A percentile compares a stretch with the other conserved stretches of the same genome.
Conservation (phyloP, 2,113 vertebrate genomes). For the Rhynchopsitta pachyrhyncha region DNA sequence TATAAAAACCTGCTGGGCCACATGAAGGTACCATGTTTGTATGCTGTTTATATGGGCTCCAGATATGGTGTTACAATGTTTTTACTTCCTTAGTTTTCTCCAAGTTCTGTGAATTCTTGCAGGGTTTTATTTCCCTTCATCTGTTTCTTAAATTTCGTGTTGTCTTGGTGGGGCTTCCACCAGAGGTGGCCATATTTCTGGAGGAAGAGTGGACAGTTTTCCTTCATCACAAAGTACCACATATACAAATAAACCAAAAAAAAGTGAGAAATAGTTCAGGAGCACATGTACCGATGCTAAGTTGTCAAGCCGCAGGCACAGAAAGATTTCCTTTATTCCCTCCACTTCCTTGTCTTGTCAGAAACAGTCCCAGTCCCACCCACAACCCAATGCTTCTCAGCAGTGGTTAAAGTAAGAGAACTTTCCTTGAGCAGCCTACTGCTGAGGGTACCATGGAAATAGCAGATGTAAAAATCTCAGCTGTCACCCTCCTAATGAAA, state of each 20-base stretch:
- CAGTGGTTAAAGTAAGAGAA: background rate
- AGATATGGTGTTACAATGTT: background rate
- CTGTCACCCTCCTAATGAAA: conserved; percentile 6
- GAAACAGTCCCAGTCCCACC: background rate
- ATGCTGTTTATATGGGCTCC: accelerated
- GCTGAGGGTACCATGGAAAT: background rate
- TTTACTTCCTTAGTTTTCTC: background rate
- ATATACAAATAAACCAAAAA: background rate
- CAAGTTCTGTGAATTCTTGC: background rate
- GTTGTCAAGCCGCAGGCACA: background rate
- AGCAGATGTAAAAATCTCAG: background rate
- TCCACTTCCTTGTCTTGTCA: background rate
- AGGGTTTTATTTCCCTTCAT: background rate
- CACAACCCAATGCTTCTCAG: background rate
- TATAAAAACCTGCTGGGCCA: background rate
- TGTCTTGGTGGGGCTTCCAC: background rate
- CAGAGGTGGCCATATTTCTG: background rate
- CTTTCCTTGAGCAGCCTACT: background rate
- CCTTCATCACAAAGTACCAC: background rate
- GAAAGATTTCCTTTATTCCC: background rate
- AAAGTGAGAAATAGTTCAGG: background rate
- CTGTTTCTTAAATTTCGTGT: background rate
- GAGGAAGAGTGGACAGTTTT: background rate
- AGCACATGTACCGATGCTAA: background rate
- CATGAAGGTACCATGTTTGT: background rate